phyloP scores from a whole-genome alignment of 2,797 vertebrate genomes.

The Neopelma chrysocephalum region DNA sequence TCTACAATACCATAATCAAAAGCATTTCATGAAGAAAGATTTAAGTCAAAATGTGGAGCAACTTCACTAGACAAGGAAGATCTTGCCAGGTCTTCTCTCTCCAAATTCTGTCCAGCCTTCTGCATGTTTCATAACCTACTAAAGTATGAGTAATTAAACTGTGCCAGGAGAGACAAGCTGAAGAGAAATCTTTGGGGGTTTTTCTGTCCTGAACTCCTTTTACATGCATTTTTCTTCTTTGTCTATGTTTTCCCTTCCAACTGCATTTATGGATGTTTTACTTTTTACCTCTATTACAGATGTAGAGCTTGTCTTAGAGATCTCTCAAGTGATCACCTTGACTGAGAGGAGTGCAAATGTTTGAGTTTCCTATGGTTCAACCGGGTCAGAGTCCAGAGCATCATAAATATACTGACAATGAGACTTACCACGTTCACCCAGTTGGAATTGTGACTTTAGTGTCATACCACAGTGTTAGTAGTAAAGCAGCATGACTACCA shows the following conservation, averaged over 20 bases:
- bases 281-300: neutral
- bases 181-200: neutral
- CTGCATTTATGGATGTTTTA: neutral
- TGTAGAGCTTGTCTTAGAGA: neutral
- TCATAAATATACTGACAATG: neutral
- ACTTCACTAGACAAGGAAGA: neutral
- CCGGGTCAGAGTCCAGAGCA: neutral
- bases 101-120: neutral
- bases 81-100: neutral
- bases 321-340: neutral
- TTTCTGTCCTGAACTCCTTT: neutral
- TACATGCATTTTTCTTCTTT: neutral
- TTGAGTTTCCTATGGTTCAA: neutral
- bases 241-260: neutral
- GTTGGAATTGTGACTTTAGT: neutral
- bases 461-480: neutral
- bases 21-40: neutral
- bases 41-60: neutral
- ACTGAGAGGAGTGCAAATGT: neutral
- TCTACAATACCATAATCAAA: neutral
- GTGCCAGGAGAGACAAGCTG: neutral
- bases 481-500: neutral
- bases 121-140: neutral
- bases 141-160: neutral
- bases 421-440: neutral